A percentile compares a stretch with the other conserved stretches of the same genome.
phyloP scores from a whole-genome alignment of 2,888 invertebrate genomes.

The Allacma fusca region DNA sequence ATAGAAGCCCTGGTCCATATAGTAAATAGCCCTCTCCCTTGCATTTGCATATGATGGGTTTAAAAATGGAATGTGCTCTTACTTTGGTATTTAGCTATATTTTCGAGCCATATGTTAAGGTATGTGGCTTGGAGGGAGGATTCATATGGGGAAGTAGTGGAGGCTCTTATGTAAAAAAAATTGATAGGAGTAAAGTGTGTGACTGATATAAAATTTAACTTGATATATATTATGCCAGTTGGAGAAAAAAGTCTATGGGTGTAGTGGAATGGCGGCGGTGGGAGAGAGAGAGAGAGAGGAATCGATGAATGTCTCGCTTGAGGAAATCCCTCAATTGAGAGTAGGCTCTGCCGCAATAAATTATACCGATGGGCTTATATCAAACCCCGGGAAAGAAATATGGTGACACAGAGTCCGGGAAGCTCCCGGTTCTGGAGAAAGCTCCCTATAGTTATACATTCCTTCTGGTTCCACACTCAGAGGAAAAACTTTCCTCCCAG shows the following conservation, averaged over 20 bases:
- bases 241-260: constrained; percentile 30
- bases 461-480: neutral
- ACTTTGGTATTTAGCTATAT: no score
- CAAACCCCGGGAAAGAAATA: constrained; percentile 62
- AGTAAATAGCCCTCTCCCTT: no score
- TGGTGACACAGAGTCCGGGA: constrained; percentile 59
- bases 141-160: no score
- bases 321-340: constrained; percentile 62
- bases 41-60: no score
- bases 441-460: constrained; percentile 8
- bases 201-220: neutral
- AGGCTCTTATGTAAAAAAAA: neutral
- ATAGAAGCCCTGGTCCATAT: no score
- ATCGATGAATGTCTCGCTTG: constrained; percentile 62
- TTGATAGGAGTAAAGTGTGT: neutral
- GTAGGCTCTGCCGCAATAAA: constrained; percentile 59
- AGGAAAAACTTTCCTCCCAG: neutral
- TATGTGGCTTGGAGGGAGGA: no score
- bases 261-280: constrained; percentile 38
- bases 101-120: no score
- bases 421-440: constrained; percentile 41
- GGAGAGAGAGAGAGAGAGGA: constrained; percentile 48
- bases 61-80: no score
- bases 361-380: constrained; percentile 61
- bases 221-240: neutral